phyloP scores from a whole-genome alignment of 2,113 vertebrate genomes.

The Lethenteron reissneri region DNA sequence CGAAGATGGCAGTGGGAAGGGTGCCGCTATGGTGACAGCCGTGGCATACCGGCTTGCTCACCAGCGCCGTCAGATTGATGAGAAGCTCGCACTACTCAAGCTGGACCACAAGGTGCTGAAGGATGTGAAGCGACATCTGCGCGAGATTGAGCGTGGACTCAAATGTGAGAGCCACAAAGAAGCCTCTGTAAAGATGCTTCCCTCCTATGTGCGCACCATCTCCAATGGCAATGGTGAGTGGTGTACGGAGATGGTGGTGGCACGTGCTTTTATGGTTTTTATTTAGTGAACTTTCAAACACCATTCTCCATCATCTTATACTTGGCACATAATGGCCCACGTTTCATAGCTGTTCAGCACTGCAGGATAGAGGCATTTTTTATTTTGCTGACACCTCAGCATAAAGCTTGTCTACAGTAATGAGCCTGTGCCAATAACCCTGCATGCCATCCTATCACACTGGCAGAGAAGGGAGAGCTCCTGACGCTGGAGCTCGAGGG shows the following conservation, averaged over 20 bases:
- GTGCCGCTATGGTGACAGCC: constrained; percentile 83
- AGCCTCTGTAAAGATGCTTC: constrained; percentile 65
- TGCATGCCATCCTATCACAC: constrained; percentile 11
- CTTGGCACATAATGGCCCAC: too few species aligned
- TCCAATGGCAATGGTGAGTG: constrained; percentile 62
- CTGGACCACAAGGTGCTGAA: constrained; percentile 49
- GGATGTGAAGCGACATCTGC: constrained; percentile 55
- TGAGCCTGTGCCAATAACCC: too few species aligned
- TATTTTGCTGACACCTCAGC: too few species aligned
- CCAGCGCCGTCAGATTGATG: constrained; percentile 47
- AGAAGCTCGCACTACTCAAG: constrained; percentile 36
- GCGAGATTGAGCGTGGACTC: constrained; percentile 47
- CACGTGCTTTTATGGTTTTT: not conserved
- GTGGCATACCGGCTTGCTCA: constrained; percentile 59
- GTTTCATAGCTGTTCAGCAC: too few species aligned
- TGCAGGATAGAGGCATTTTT: too few species aligned
- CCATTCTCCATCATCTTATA: too few species aligned
- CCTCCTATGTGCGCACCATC: constrained; percentile 58
- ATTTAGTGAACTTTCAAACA: too few species aligned
- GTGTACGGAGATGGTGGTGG: not conserved
- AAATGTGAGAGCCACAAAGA: constrained; percentile 27
- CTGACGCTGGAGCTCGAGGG: constrained; percentile 78
- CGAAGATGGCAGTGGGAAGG: constrained; percentile 72
- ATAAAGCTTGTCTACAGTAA: too few species aligned
- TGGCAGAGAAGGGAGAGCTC: constrained; percentile 64